Evolutionary conservation across 1,140 invertebrate species (phyloP).

Genomic region (Coptotermes formosanus): DNA sequence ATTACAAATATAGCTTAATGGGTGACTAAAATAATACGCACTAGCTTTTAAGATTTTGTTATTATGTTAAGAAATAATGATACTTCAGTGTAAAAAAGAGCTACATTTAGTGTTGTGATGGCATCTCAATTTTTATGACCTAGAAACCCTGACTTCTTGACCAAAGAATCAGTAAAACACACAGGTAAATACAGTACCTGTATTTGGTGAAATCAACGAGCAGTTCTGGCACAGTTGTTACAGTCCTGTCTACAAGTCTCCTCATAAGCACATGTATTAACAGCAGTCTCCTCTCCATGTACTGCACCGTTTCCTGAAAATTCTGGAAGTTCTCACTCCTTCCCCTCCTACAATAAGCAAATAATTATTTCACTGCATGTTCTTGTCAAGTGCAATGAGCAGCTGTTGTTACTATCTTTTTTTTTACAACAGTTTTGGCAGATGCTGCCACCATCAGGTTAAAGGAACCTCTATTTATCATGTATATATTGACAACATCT

Average conservation of each 20-base stretch:
- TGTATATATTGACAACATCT: too few species aligned
- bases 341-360: constrained; percentile 22
- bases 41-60: too few species aligned
- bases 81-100: not conserved
- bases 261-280: constrained; percentile 18
- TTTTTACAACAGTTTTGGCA: not conserved
- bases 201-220: constrained; percentile 31
- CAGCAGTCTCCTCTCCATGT: constrained; percentile 24
- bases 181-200: not conserved
- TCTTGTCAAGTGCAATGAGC: too few species aligned
- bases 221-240: not conserved
- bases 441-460: constrained; percentile 12
- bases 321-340: constrained; percentile 28
- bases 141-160: not conserved
- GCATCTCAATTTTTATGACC: not conserved
- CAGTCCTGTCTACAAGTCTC: not conserved
- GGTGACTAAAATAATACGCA: too few species aligned
- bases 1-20: too few species aligned
- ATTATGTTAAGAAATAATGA: too few species aligned
- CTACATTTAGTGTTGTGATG: too few species aligned
- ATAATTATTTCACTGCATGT: too few species aligned
- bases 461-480: constrained; percentile 26
- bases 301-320: constrained; percentile 20
- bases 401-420: too few species aligned
- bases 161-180: not conserved